Conservation (phyloP, 2,113 vertebrate genomes). For the Chloropsis cyanopogon region DNA sequence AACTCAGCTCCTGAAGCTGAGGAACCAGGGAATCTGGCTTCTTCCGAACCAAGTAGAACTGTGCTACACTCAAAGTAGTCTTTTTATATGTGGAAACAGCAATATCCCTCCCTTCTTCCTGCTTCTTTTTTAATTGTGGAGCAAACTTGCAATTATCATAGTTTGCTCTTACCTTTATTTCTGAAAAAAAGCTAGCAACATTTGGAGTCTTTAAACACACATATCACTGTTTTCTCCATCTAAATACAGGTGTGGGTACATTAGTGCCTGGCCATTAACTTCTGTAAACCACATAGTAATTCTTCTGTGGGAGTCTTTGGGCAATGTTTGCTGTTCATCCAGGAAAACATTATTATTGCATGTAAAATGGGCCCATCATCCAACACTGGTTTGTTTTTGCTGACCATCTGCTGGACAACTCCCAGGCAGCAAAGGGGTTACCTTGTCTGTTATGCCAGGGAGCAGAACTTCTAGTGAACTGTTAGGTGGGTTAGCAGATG, state of each 20-base stretch:
- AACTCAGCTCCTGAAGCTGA: not conserved
- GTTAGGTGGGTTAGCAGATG: not conserved
- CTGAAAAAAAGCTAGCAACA: not conserved
- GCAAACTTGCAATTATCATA: not conserved
- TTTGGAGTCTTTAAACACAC: not conserved
- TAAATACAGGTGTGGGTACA: not conserved
- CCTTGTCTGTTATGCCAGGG: not conserved
- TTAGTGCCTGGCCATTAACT: slow-evolving; percentile 25
- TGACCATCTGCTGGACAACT: not conserved
- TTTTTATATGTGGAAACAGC: not conserved
- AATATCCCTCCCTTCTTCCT: not conserved
- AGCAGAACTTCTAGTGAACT: not conserved
- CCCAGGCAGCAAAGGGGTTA: slow-evolving; percentile 1
- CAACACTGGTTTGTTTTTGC: not conserved
- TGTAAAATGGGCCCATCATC: not conserved
- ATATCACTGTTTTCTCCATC: not conserved
- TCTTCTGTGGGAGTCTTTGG: not conserved
- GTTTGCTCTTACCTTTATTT: not conserved
- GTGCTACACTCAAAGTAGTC: not conserved
- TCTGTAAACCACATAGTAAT: not conserved
- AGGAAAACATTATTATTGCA: not conserved
- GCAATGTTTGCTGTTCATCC: slow-evolving; percentile 10
- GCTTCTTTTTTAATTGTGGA: not conserved
- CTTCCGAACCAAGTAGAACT: not conserved
- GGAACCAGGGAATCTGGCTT: not conserved